Evolutionary conservation across 53 echinoderm and acorn worm genomes (phyloP).

Genomic region (Crossaster papposus): DNA sequence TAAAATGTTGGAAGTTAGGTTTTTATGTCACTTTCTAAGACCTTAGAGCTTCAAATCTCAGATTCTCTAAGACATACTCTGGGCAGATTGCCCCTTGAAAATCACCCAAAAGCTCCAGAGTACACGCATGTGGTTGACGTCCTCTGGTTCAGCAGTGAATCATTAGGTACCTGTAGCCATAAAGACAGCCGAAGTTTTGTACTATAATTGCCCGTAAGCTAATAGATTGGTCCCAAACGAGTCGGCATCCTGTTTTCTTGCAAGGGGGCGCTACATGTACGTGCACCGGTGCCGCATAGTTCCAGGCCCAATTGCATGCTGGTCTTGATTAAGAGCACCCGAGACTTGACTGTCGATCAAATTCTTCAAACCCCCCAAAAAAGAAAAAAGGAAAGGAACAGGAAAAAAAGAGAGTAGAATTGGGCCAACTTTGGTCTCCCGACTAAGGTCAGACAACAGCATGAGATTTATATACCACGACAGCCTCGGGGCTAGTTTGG

Average conservation of each 20-base stretch:
- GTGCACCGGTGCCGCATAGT: neutral
- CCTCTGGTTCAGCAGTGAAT: conserved; percentile 41
- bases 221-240: conserved; percentile 48
- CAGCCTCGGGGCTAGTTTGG: conserved; percentile 37
- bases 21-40: no score
- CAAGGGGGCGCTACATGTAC: neutral
- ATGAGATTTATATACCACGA: conserved; percentile 15
- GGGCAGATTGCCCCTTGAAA: neutral
- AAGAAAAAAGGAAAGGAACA: neutral
- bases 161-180: neutral
- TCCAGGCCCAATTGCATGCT: neutral
- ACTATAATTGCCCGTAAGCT: conserved; percentile 38
- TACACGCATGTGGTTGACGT: no score
- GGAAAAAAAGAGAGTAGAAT: neutral
- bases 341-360: neutral
- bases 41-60: neutral
- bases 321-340: neutral
- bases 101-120: no score
- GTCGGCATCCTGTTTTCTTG: conserved; percentile 38
- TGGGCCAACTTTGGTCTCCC: neutral
- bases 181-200: conserved; percentile 53
- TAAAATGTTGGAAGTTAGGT: no score
- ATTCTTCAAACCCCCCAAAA: neutral
- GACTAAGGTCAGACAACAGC: conserved; percentile 44
- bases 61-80: conserved; percentile 10